Conservation (phyloP, 2,888 invertebrate species). For the Seira sanloemensis region DNA sequence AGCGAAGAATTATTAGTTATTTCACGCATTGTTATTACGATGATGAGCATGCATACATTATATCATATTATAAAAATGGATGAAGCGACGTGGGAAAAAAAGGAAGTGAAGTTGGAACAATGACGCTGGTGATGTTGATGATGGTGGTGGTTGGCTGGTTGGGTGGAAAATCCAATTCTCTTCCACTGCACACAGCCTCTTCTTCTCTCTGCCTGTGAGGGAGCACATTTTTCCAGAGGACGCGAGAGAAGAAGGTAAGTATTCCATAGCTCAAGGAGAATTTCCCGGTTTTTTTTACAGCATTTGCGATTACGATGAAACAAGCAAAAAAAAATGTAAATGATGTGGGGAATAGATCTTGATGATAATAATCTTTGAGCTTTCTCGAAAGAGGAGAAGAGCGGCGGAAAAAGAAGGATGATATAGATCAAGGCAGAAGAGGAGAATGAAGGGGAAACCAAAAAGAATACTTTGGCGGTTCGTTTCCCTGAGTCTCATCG, state of each 20-base stretch:
- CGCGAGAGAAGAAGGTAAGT: no score
- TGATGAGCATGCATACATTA: slow-evolving; percentile 13
- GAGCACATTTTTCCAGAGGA: slow-evolving; percentile 52
- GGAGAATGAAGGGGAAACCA: background rate
- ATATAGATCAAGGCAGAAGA: background rate
- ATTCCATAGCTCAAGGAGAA: slow-evolving; percentile 47
- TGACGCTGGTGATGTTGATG: background rate
- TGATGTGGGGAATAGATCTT: slow-evolving; percentile 48
- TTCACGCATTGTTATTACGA: background rate
- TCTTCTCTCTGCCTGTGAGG: slow-evolving; percentile 24
- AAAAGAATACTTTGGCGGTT: slow-evolving; percentile 1
- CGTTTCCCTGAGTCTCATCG: background rate
- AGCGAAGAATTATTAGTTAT: background rate
- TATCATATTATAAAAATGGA: background rate
- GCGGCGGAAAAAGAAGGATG: background rate
- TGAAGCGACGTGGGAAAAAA: background rate
- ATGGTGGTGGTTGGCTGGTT: slow-evolving; percentile 45
- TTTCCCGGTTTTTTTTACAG: slow-evolving; percentile 25
- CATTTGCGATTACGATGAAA: slow-evolving; percentile 32
- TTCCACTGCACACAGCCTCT: no score
- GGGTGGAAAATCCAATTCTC: slow-evolving; percentile 63
- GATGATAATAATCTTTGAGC: slow-evolving; percentile 57
- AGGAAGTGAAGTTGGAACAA: background rate
- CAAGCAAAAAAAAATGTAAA: slow-evolving; percentile 54
- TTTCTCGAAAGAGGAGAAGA: background rate